phyloP scores from a whole-genome alignment of 2,113 vertebrate genomes.

The Poicephalus meyeri region DNA sequence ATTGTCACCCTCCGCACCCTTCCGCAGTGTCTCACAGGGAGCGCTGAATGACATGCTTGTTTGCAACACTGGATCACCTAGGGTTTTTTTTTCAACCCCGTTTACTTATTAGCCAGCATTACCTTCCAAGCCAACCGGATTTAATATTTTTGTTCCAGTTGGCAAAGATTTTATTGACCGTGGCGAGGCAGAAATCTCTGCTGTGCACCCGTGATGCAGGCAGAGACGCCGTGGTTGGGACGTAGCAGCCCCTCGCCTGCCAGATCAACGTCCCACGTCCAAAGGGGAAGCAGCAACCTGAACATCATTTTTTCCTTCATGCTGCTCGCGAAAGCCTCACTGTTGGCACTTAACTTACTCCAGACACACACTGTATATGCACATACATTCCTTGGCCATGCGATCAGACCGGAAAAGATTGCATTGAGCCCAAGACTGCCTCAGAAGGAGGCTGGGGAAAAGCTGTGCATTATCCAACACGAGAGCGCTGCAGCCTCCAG shows the following conservation, averaged over 20 bases:
- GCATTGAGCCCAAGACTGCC: background rate
- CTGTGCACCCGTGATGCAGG: background rate
- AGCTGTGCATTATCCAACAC: background rate
- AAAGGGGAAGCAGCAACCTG: background rate
- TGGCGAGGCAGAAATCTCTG: background rate
- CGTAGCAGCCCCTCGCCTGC: fast-evolving
- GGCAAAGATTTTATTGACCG: background rate
- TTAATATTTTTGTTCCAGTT: background rate
- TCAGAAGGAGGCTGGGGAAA: background rate
- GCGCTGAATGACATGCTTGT: background rate
- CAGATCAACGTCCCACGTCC: fast-evolving
- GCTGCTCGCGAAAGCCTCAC: background rate
- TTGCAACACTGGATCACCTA: background rate
- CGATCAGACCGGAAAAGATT: constrained; percentile 32
- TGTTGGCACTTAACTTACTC: background rate
- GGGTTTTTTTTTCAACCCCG: fast-evolving
- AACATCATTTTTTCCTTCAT: background rate
- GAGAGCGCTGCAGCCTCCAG: constrained; percentile 28
- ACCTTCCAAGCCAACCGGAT: background rate
- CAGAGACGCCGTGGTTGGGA: background rate
- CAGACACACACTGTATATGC: background rate
- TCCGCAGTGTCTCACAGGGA: background rate
- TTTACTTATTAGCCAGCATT: background rate
- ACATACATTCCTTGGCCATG: constrained; percentile 32
- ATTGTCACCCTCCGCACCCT: background rate